Evolutionary conservation across 2,888 invertebrate species (phyloP).

Genomic region (Dasypogon diadema): DNA sequence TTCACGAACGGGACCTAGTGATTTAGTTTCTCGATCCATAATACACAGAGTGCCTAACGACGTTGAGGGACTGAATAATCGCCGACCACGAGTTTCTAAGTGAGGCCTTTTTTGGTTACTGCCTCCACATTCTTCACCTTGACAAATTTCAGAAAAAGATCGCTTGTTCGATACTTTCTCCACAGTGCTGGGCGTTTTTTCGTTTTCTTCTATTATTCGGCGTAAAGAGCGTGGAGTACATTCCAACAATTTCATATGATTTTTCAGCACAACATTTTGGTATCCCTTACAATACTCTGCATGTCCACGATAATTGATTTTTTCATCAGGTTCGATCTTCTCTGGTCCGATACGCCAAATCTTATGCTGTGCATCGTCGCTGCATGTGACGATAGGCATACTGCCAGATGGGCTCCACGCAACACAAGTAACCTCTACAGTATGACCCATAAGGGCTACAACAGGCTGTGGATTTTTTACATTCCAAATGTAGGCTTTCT

Average conservation of each 20-base stretch:
- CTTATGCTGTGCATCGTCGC: slow-evolving; percentile 84
- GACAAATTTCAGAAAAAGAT: slow-evolving; percentile 64
- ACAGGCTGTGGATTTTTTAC: slow-evolving; percentile 75
- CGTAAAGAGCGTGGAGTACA: slow-evolving; percentile 71
- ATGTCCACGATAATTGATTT: slow-evolving; percentile 68
- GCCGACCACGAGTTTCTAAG: slow-evolving; percentile 67
- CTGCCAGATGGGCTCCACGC: slow-evolving; percentile 78
- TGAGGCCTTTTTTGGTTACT: slow-evolving; percentile 67
- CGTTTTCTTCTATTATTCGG: slow-evolving; percentile 67
- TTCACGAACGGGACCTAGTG: slow-evolving; percentile 52
- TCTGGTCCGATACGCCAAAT: slow-evolving; percentile 79
- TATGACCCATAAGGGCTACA: slow-evolving; percentile 79
- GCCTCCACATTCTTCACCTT: slow-evolving; percentile 59
- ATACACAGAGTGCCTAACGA: slow-evolving; percentile 52
- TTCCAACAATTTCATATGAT: slow-evolving; percentile 51
- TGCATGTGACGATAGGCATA: slow-evolving; percentile 80
- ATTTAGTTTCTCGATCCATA: slow-evolving; percentile 11
- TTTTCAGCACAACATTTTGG: slow-evolving; percentile 44
- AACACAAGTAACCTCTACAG: slow-evolving; percentile 88
- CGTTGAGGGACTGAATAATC: slow-evolving; percentile 69
- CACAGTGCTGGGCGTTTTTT: slow-evolving; percentile 63
- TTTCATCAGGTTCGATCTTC: slow-evolving; percentile 64
- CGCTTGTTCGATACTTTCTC: slow-evolving; percentile 64
- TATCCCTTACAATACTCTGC: slow-evolving; percentile 68
- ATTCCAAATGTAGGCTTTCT: slow-evolving; percentile 89